Percentiles rank a stretch among this genome's conserved stretches.
Evolutionary conservation across 2,113 vertebrate species (phyloP).

Genomic region (Plecotus auritus): DNA sequence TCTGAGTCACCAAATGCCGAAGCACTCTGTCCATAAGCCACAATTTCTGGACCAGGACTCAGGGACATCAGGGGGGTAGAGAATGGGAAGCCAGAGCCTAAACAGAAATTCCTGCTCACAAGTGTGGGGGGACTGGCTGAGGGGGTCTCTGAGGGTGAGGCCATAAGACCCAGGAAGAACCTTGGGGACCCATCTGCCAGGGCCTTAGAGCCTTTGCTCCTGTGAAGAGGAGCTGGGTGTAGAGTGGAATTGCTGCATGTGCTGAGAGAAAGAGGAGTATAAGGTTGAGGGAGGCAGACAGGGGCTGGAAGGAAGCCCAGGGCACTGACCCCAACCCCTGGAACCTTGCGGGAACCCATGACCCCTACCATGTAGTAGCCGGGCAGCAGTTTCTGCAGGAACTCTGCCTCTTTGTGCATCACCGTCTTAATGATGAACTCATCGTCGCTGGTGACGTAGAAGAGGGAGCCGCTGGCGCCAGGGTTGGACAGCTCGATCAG

Average conservation of each 20-base stretch:
- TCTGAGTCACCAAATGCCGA: neutral
- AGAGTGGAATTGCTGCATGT: neutral
- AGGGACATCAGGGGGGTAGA: neutral
- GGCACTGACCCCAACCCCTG: neutral
- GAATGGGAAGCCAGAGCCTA: neutral
- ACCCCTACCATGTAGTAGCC: constrained; percentile 95
- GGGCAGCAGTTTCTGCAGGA: constrained; percentile 97
- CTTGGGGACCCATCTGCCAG: neutral
- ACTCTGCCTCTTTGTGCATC: constrained; percentile 99
- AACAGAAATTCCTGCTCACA: neutral
- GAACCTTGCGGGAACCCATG: neutral
- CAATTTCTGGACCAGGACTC: neutral
- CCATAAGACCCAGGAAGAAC: neutral
- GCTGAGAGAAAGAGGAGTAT: neutral
- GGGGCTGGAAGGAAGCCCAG: neutral
- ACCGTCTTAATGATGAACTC: constrained; percentile 99
- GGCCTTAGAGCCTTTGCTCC: neutral
- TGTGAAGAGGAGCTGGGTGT: neutral
- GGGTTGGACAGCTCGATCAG: constrained; percentile 98
- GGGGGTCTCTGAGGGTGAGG: neutral
- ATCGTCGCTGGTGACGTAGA: constrained; percentile 97
- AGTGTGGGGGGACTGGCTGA: accelerated
- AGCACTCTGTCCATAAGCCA: neutral
- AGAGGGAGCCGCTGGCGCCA: constrained; percentile 96
- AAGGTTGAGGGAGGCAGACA: neutral